Base-by-base conservation (phyloP, 2,888 invertebrate genomes). In the Oligia latruncula region DNA sequence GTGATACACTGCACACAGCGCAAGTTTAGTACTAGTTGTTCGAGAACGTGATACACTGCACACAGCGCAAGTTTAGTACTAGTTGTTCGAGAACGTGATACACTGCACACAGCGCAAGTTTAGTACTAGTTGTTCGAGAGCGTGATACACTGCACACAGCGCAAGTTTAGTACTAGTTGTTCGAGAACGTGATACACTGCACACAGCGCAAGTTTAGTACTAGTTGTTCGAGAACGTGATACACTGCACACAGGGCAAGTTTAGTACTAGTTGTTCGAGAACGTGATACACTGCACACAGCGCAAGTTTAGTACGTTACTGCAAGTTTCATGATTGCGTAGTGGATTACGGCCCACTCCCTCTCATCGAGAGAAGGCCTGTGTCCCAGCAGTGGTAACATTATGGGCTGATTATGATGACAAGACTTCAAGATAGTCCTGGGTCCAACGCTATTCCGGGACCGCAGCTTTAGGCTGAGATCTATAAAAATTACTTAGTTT, bases 221-320 rank as follows among this genome's bases (percentile, higher is more conserved):
- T 6, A 52, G 23, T 43, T 17, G 17, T 35, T 11, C 15, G 20
- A 15, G 8, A 15, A 17, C n/a, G 43, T 29, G 29, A 29, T 29
- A 29, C 29, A 29, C 29, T 29, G 29, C 29, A 29, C 29, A 29
- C 29, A 29, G 29, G 1, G 29, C 29, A 29, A 29, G 29, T 29
- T 29, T 29, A 29, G 29, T 29, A 29, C 40, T 6, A 52, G 29
- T 55, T 17, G 17, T 35, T 11, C 15, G 20, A 15, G 8, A 15
- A 17, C n/a, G 43, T 29, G 29, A 29, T 1, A 23, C 40, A 40
- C 35, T 0, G 40, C 0, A 40, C 65, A 4, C 46, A 4, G 58
- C 20, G 17, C 77, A 40, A 77, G 65, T 77, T 65, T 58, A 40
- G 29, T 58, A 35, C 55, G 55, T 52, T 29, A 40, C 66, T 67